These are phyloP conservation scores for Tipula unca DNA, from an alignment of 2,888 invertebrate species.

Conservation along the genomic window DNA sequence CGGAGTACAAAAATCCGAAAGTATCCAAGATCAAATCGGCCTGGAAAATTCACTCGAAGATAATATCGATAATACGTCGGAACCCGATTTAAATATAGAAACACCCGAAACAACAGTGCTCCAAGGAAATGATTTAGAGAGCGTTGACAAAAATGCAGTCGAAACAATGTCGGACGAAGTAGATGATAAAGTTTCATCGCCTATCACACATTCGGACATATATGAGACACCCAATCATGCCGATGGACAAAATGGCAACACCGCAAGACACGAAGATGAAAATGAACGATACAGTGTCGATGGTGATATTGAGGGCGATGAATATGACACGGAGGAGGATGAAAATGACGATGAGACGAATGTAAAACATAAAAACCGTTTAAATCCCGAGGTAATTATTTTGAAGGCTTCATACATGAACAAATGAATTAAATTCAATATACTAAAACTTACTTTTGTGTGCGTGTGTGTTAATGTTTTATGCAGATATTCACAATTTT, in stretches of 20 bases:
- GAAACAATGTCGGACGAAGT: not conserved
- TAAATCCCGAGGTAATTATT: not conserved
- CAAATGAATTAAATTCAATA: not conserved
- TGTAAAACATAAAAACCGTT: not conserved
- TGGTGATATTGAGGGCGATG: not conserved
- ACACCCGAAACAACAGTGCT: constrained; percentile 17
- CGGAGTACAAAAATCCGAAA: not conserved
- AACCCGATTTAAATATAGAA: constrained; percentile 31
- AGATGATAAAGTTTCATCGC: not conserved
- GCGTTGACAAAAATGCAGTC: not conserved
- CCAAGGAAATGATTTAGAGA: not conserved
- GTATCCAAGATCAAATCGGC: not conserved
- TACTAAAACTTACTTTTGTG: not conserved
- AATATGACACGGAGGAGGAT: not conserved
- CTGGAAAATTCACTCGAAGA: constrained; percentile 22
- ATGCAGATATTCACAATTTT: not conserved
- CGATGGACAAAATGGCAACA: not conserved
- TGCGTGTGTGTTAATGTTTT: not conserved
- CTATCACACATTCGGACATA: not conserved
- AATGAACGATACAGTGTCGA: not conserved
- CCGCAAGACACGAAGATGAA: not conserved
- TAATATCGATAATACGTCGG: constrained; percentile 37
- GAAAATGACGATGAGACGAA: not conserved
- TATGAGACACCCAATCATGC: not conserved
- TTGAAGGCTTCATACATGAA: not conserved